Conservation (phyloP, 2,888 invertebrate genomes). For the Nemurella pictetii region DNA sequence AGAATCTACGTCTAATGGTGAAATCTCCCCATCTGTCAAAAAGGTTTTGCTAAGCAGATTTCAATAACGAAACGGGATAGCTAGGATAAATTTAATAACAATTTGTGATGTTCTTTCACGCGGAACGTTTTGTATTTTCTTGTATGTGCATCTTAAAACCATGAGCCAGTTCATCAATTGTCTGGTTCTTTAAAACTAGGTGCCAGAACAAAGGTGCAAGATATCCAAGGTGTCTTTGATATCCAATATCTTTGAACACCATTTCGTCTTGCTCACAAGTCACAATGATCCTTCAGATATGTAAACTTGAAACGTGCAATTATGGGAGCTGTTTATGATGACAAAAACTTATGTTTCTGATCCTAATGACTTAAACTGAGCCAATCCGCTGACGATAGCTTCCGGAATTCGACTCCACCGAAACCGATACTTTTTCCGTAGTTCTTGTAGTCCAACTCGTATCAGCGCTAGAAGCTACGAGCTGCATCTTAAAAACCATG, state of each 20-base stretch:
- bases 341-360: neutral
- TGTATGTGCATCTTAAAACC: neutral
- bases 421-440: no score
- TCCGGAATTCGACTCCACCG: no score
- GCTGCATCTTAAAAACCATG: neutral
- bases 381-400: neutral
- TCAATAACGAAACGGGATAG: neutral
- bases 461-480: no score
- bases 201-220: neutral
- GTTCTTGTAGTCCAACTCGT: no score
- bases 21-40: no score
- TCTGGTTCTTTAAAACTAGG: neutral
- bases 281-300: neutral
- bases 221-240: neutral
- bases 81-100: neutral
- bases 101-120: neutral
- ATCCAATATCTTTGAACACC: neutral
- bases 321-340: no score
- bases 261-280: neutral
- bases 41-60: no score
- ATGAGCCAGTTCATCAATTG: neutral
- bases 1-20: neutral
- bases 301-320: no score
- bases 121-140: neutral
- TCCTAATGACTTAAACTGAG: neutral